Conservation (phyloP, 2,113 vertebrate species). For the Athene noctua region DNA sequence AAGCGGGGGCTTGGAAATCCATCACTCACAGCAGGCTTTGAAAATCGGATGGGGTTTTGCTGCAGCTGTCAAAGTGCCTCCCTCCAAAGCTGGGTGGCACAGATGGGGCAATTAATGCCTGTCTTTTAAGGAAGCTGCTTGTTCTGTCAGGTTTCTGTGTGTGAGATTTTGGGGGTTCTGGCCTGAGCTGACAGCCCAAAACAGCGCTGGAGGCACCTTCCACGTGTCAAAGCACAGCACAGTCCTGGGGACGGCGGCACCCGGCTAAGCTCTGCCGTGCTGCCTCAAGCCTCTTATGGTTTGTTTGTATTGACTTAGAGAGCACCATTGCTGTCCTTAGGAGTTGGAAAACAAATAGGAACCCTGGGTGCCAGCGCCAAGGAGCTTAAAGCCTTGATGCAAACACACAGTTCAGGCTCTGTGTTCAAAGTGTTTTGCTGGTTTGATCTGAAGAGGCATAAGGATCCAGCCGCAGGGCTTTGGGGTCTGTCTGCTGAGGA, state of each 20-base stretch:
- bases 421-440: neutral
- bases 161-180: neutral
- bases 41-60: neutral
- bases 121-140: neutral
- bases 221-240: accelerated
- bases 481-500: neutral
- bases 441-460: slow-evolving; percentile 31
- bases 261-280: neutral
- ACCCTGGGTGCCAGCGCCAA: neutral
- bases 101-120: accelerated
- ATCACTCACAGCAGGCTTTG: accelerated
- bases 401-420: slow-evolving; percentile 13
- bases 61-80: neutral
- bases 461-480: neutral
- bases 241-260: accelerated
- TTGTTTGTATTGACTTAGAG: slow-evolving; percentile 1
- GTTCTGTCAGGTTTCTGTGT: neutral
- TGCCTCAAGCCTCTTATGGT: neutral
- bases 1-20: neutral
- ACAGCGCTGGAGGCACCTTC: neutral
- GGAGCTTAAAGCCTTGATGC: neutral
- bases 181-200: neutral
- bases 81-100: neutral
- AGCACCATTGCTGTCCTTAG: neutral
- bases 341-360: neutral